Percentiles rank a stretch among this genome's conserved stretches.
phyloP scores from a whole-genome alignment of 1,140 invertebrate species.

The Zaprionus lachaisei region DNA sequence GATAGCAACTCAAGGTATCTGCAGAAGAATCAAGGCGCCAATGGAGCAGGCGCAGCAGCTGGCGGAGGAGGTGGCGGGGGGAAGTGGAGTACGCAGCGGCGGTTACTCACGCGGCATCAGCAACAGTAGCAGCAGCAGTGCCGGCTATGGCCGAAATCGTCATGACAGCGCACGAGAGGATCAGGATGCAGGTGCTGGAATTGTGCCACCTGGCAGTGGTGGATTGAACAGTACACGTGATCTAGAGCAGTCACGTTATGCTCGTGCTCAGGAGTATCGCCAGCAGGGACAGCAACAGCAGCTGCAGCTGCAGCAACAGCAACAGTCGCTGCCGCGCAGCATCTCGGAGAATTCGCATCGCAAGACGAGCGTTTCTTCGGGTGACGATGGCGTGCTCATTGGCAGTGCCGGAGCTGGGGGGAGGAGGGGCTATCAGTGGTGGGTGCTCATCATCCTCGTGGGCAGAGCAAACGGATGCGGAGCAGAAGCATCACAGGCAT shows the following conservation, averaged over 20 bases:
- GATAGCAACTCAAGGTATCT: constrained; percentile 84
- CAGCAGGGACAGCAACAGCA: constrained; percentile 32
- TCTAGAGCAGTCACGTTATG: constrained; percentile 50
- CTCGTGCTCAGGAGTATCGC: constrained; percentile 51
- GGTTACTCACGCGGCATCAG: constrained; percentile 51
- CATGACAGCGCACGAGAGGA: constrained; percentile 77
- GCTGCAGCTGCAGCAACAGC: constrained; percentile 56
- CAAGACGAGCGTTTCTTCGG: constrained; percentile 80
- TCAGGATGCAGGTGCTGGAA: constrained; percentile 49
- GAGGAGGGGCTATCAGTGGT: not conserved
- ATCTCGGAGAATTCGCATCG: constrained; percentile 83
- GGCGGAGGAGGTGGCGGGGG: not conserved
- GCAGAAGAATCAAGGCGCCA: constrained; percentile 61
- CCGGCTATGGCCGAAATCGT: constrained; percentile 70
- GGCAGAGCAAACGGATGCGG: constrained; percentile 82
- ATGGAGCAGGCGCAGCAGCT: constrained; percentile 15
- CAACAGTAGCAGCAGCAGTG: constrained; percentile 28
- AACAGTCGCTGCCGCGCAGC: constrained; percentile 73
- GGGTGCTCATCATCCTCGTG: constrained; percentile 64
- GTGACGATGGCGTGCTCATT: constrained; percentile 58
- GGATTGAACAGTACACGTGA: constrained; percentile 28
- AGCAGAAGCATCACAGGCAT: constrained; percentile 72
- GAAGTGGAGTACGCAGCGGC: constrained; percentile 59
- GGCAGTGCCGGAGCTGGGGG: constrained; percentile 7
- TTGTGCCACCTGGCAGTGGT: constrained; percentile 17